A percentile compares a stretch with the other conserved stretches of the same genome.
phyloP scores from a whole-genome alignment of 2,888 invertebrate genomes.

The Lapara coniferarum region DNA sequence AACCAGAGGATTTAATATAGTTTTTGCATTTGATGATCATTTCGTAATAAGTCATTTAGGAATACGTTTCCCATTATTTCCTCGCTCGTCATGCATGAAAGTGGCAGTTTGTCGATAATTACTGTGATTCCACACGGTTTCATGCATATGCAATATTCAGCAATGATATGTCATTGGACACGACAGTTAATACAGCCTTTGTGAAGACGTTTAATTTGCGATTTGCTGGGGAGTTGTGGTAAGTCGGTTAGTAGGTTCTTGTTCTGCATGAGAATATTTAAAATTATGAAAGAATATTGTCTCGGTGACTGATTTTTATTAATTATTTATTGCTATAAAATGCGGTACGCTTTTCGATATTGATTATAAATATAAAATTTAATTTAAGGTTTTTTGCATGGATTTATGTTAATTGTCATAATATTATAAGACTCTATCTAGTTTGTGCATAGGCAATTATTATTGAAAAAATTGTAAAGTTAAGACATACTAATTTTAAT shows the following conservation, averaged over 20 bases:
- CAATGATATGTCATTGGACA: slow-evolving; percentile 17
- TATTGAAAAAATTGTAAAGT: not conserved
- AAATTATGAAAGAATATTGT: not conserved
- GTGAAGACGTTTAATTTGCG: not conserved
- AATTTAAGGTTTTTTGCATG: no score
- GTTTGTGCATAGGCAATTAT: not conserved
- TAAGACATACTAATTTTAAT: no score
- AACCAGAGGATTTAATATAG: not conserved
- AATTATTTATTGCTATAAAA: not conserved
- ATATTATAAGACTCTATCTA: no score
- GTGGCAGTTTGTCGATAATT: slow-evolving; percentile 7
- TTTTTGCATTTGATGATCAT: not conserved
- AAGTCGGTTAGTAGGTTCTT: not conserved
- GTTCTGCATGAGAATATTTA: not conserved
- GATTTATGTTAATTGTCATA: no score
- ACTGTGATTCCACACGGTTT: slow-evolving; percentile 11
- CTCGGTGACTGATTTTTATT: no score
- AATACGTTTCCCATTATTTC: not conserved
- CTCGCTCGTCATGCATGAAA: slow-evolving; percentile 18
- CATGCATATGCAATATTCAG: slow-evolving; percentile 16
- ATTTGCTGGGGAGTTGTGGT: not conserved
- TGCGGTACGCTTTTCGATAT: no score
- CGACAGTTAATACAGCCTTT: not conserved
- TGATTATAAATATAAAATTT: no score
- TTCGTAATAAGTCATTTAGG: not conserved